These are phyloP conservation scores for Dinoponera quadriceps DNA, from an alignment of 1,140 invertebrate species.

Conservation along the genomic window DNA sequence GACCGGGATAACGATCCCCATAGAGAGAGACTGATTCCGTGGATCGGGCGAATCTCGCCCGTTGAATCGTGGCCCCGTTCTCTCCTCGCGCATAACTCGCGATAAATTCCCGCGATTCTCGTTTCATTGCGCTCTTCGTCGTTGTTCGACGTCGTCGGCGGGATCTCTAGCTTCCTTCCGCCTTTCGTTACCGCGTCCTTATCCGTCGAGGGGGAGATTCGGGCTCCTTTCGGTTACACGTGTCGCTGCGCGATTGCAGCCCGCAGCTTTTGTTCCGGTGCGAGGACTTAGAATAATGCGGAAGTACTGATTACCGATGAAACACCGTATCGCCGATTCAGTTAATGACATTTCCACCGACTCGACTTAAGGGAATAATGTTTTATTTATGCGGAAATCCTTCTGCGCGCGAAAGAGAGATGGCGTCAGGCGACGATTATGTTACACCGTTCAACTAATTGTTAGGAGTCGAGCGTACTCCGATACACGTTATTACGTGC, in stretches of 20 bases:
- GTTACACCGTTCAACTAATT: slow-evolving; percentile 1
- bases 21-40: slow-evolving; percentile 61
- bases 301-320: too few species aligned
- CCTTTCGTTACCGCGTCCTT: slow-evolving; percentile 1
- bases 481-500: not conserved
- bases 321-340: too few species aligned
- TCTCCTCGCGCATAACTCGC: slow-evolving; percentile 31
- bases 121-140: slow-evolving; percentile 18
- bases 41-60: slow-evolving; percentile 13
- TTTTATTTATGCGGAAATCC: too few species aligned
- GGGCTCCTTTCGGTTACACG: not conserved
- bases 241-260: not conserved
- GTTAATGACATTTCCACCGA: too few species aligned
- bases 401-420: too few species aligned
- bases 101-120: slow-evolving; percentile 50
- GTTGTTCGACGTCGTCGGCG: not conserved
- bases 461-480: not conserved
- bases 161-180: not conserved
- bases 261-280: not conserved
- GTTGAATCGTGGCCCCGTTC: slow-evolving; percentile 41
- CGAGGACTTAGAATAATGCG: not conserved
- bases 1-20: slow-evolving; percentile 35
- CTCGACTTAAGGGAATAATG: not conserved
- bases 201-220: slow-evolving; percentile 10
- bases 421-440: not conserved